These are phyloP conservation scores for Chaetophractus vellerosus DNA, from an alignment of 2,797 vertebrate species.

Conservation along the genomic window DNA sequence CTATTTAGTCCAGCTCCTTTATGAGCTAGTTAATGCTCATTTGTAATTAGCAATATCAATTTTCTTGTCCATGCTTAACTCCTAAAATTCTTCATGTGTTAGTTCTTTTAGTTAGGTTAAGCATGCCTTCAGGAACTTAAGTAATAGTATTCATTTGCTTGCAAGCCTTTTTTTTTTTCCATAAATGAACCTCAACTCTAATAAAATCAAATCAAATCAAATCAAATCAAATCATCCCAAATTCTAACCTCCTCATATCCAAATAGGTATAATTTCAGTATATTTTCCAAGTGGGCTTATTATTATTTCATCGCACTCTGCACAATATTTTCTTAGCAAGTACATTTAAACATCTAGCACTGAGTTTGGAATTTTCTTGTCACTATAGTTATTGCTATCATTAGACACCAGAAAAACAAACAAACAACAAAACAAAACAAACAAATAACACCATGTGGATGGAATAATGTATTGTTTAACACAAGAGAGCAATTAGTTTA, in stretches of 20 bases:
- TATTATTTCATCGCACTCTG: not conserved
- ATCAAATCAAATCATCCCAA: constrained; percentile 12
- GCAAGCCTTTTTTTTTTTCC: not conserved
- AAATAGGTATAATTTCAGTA: not conserved
- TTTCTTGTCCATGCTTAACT: constrained; percentile 11
- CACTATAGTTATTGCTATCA: not conserved
- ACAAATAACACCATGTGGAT: not conserved
- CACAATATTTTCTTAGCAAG: constrained; percentile 32
- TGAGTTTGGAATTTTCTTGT: not conserved
- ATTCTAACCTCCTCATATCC: not conserved
- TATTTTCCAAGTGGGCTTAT: not conserved
- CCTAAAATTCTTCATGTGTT: not conserved
- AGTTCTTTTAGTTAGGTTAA: constrained; percentile 42
- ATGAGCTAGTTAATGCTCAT: not conserved
- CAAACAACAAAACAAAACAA: not conserved
- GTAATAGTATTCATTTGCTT: not conserved
- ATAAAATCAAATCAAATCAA: not conserved
- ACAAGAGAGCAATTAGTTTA: constrained; percentile 53
- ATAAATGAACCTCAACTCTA: not conserved
- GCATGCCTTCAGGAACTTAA: not conserved
- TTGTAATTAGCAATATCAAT: not conserved
- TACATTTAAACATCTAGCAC: constrained; percentile 14
- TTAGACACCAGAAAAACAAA: not conserved
- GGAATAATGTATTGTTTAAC: not conserved
- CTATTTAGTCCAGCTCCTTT: not conserved